Evolutionary conservation across 2,888 invertebrate genomes (phyloP).

Genomic region (Galeruca laticollis): DNA sequence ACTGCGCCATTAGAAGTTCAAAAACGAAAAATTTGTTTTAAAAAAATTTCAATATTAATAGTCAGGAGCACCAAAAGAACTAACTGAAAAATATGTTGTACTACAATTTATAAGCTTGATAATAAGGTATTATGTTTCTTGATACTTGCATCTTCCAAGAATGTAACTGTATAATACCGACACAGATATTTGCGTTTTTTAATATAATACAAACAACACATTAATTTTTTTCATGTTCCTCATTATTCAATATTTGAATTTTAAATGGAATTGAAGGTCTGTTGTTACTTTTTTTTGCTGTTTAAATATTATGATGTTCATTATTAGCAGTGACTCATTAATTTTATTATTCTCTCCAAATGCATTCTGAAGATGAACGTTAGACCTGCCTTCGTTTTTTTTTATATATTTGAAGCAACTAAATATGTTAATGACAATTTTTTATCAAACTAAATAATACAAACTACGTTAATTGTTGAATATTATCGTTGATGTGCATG

Average conservation of each 20-base stretch:
- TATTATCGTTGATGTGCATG: background rate
- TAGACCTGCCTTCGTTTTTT: background rate
- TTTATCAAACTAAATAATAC: background rate
- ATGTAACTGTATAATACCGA: too few relatives aligned
- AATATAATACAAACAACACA: too few relatives aligned
- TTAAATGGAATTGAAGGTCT: background rate
- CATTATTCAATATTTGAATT: background rate
- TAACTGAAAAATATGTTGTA: too few relatives aligned
- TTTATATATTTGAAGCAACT: background rate
- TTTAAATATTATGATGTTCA: background rate
- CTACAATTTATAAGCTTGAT: too few relatives aligned
- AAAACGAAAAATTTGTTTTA: too few relatives aligned
- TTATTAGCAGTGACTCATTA: background rate
- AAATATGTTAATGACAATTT: background rate
- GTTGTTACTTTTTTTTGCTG: background rate
- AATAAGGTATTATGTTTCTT: too few relatives aligned
- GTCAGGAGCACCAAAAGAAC: too few relatives aligned
- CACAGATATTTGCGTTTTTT: too few relatives aligned
- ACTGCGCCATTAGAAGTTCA: too few relatives aligned
- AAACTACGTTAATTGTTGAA: background rate
- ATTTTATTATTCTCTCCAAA: background rate
- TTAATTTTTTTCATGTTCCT: background rate
- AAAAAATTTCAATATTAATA: too few relatives aligned
- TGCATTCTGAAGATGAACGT: background rate
- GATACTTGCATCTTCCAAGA: too few relatives aligned